A percentile compares a stretch with the other conserved stretches of the same genome.
These are phyloP conservation scores for Temnothorax ravouxi DNA, from an alignment of 2,888 invertebrate species.

Conservation along the genomic window DNA sequence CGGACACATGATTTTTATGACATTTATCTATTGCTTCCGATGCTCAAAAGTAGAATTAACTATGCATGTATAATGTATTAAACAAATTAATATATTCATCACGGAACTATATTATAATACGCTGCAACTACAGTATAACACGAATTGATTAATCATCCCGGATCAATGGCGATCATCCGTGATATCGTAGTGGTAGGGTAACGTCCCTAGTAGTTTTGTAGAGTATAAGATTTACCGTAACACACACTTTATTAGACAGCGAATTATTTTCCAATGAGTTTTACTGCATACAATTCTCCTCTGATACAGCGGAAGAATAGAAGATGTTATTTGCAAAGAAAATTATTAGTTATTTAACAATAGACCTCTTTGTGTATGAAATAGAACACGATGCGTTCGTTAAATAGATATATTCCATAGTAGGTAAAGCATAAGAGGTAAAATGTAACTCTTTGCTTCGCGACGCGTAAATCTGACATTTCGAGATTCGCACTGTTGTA, in stretches of 20 bases:
- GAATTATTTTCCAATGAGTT: conserved; percentile 10
- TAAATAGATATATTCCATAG: conserved; percentile 22
- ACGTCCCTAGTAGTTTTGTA: conserved; percentile 4
- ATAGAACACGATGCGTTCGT: conserved; percentile 12
- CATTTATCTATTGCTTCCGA: conserved; percentile 71
- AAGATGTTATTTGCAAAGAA: conserved; percentile 19
- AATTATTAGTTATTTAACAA: conserved; percentile 17
- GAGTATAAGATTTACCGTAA: background rate
- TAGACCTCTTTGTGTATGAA: background rate
- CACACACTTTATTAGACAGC: background rate
- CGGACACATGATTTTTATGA: conserved; percentile 63
- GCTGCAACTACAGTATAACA: background rate
- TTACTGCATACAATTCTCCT: background rate
- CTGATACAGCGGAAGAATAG: background rate
- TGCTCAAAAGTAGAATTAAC: conserved; percentile 71
- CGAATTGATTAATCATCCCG: conserved; percentile 28
- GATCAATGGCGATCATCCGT: background rate
- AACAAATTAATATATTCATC: conserved; percentile 48
- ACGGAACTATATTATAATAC: conserved; percentile 11
- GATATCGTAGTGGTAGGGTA: background rate
- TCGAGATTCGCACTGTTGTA: conserved; percentile 19
- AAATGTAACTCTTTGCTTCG: background rate
- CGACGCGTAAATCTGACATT: background rate
- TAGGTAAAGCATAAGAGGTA: background rate
- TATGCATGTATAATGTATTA: conserved; percentile 63